Base-by-base conservation (phyloP, 2,113 vertebrate genomes). In the Nematolebias whitei region DNA sequence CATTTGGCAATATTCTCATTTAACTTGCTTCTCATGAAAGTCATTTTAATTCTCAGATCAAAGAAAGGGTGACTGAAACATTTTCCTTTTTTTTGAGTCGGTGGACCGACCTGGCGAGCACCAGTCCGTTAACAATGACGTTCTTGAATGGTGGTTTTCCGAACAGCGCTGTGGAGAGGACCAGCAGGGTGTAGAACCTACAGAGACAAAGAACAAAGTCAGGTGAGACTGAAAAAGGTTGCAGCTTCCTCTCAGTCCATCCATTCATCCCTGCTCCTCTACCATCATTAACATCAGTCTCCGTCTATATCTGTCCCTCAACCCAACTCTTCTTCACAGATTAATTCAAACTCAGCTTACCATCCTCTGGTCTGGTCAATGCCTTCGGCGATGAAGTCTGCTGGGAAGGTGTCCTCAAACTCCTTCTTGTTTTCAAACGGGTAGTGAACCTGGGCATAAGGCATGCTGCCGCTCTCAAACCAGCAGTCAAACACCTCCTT, bases 381-480 rank as follows among this genome's bases (percentile, higher is more conserved):
- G 83, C 98, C 98, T 88, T 99, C 98, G 0, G 95, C 98, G 54
- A 99, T 98, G 92, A 99, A 99, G 88, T 98, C 96, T 2, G 98
- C 97, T 0, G 98, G 98, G 82, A 98, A 99, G 2, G 90, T 77
- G 10, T 98, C 98, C 72, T 99, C 96, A 67, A 99, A 96, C 52
- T 97, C 96, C 72, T 85, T 94, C 57, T 67, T 93, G 85, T 94
- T 97, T 79, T 98, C 91, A n/a, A 99, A 99, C 0, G 97, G 98
- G 75, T 98, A 99, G 89, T 99, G 98, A 26, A 89, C 94, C 76
- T 99, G 98, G 2, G 97, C 96, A 0, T 98, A 99, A 12, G 98
- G 98, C 98, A 99, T 99, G 90, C 96, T 98, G 67, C 98, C 98
- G 0, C 96, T 98, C 91, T 99, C 97, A 2, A 99, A 99, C 98